Base-by-base conservation (phyloP, 1,140 invertebrate species). In the Papilio helenus region DNA sequence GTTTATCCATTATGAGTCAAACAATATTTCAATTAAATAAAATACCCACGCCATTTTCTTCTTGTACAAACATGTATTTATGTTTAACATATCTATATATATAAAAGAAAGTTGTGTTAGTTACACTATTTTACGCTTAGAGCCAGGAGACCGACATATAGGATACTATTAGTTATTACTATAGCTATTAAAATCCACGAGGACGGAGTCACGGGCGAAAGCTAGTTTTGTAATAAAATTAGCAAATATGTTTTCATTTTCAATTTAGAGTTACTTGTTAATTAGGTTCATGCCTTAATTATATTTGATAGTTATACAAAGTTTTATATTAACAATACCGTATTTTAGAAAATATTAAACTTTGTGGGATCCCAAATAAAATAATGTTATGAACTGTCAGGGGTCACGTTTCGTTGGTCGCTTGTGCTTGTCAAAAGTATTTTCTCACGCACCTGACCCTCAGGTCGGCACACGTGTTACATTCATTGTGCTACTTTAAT, bases 401-500 rank as follows among this genome's bases (percentile, higher is more conserved):
- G 72, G 84, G 18, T 81, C 84, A 82, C 39, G 39, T 76, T 73
- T 68, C n/a, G 51, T 26, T 84, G 83, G 84, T 68, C 65, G 23
- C 49, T 58, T 58, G 51, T 65, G 34, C 55, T 49, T 81, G 51
- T 76, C 72, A 80, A 81, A 80, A 81, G 80, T 26, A 73, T 51
- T 76, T 81, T 80, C 61, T 51, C 46, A 74, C 26, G 16, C 81
- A 81, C 79, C 77, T 86, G 83, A 84, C 81, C 80, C 81, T 46
- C 29, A 80, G 78, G 76, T 74, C 61, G 65, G 61, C 73, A 51
- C 83, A 86, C 81, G 80, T 86, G 81, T 82, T 71, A 72, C 61
- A 72, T 73, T 79, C 49, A 61, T 65, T 77, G 55, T 82, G 68
- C 81, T 82, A 80, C 81, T 84, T 81, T 83, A 86, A 84, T 86